phyloP scores from a whole-genome alignment of 2,888 invertebrate species.

The Orthosia gracilis region DNA sequence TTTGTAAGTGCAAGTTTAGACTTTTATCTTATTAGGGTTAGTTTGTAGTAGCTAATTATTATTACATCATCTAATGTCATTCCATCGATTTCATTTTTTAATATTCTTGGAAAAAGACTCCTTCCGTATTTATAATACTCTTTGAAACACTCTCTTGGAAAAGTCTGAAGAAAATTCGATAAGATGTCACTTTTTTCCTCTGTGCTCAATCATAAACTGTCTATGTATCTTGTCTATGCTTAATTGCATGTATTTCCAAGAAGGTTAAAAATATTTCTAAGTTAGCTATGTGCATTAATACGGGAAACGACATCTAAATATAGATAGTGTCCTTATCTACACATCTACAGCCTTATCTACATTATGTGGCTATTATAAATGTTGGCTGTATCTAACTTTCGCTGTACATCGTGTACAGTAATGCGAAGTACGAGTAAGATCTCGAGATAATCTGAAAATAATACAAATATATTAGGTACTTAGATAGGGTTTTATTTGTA shows the following conservation, averaged over 20 bases:
- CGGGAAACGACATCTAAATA: conserved; percentile 43
- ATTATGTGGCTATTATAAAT: conserved; percentile 43
- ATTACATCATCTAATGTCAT: not conserved
- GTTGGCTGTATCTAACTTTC: conserved; percentile 69
- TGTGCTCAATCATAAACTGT: not conserved
- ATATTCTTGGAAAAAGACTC: not conserved
- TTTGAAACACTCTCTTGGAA: not conserved
- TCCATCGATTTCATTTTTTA: not conserved
- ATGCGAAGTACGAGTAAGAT: conserved; percentile 87
- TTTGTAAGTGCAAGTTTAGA: not conserved
- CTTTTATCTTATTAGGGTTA: not conserved
- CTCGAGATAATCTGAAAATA: conserved; percentile 85
- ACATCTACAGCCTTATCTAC: conserved; percentile 56
- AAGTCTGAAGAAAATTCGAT: not conserved
- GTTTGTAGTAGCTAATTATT: conserved; percentile 8
- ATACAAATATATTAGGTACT: conserved; percentile 14
- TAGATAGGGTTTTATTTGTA: no score
- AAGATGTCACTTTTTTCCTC: conserved; percentile 31
- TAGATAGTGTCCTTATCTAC: conserved; percentile 48
- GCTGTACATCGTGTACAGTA: conserved; percentile 88
- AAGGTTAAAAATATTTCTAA: conserved; percentile 51
- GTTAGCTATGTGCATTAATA: conserved; percentile 48
- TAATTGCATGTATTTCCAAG: conserved; percentile 33
- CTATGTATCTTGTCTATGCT: conserved; percentile 34
- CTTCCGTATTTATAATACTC: no score